Conservation (phyloP, 2,888 invertebrate species). For the Ligdia adustata region DNA sequence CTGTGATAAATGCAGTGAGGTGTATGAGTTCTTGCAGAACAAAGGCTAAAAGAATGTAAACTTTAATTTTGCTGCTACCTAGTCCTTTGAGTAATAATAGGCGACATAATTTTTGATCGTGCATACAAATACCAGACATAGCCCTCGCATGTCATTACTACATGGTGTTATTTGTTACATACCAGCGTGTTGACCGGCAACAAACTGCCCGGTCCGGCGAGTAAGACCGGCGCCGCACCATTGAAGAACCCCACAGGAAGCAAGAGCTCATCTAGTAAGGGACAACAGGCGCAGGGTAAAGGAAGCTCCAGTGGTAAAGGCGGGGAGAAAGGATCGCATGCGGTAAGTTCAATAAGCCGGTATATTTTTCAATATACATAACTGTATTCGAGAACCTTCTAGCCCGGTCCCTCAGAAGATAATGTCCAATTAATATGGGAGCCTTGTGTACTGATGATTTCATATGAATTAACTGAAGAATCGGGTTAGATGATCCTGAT, state of each 20-base stretch:
- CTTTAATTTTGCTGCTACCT: too few relatives aligned
- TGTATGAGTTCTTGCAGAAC: neutral
- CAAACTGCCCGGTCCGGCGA: conserved; percentile 81
- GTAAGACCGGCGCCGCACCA: conserved; percentile 76
- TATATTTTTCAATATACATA: neutral
- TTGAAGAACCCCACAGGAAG: conserved; percentile 57
- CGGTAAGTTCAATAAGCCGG: conserved; percentile 58
- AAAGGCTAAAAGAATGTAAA: too few relatives aligned
- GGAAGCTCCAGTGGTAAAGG: conserved; percentile 57
- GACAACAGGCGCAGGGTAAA: conserved; percentile 56
- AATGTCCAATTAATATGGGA: too few relatives aligned
- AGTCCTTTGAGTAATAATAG: too few relatives aligned
- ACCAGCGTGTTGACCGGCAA: conserved; percentile 68
- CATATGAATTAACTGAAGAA: too few relatives aligned
- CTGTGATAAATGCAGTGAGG: neutral
- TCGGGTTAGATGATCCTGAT: too few relatives aligned
- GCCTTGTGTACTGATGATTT: too few relatives aligned
- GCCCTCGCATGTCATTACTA: too few relatives aligned
- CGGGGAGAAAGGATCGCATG: conserved; percentile 57
- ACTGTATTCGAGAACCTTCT: neutral
- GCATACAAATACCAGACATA: too few relatives aligned
- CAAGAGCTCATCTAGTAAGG: conserved; percentile 60
- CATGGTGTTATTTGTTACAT: conserved; percentile 30
- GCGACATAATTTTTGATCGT: too few relatives aligned
- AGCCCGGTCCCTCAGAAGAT: too few relatives aligned